A percentile compares a stretch with the other conserved stretches of the same genome.
These are phyloP conservation scores for Cherax quadricarinatus DNA, from an alignment of 1,140 invertebrate genomes.

Conservation along the genomic window DNA sequence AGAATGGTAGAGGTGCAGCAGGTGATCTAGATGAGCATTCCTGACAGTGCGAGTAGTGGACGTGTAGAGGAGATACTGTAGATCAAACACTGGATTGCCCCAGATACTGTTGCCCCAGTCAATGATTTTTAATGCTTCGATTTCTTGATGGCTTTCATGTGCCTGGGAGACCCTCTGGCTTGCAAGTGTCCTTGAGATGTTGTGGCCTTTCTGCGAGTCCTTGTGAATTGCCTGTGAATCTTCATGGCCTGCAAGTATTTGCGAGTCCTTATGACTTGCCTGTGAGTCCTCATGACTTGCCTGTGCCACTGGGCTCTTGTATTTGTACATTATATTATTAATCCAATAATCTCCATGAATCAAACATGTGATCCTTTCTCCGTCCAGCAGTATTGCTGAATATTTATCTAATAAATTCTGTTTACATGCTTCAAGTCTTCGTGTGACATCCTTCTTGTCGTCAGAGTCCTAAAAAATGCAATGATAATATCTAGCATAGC, in stretches of 20 bases:
- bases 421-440: background rate
- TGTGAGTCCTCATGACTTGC: too few relatives aligned
- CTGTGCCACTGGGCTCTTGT: background rate
- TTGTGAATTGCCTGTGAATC: background rate
- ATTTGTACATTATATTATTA: constrained; percentile 40
- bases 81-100: constrained; percentile 28
- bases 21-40: constrained; percentile 29
- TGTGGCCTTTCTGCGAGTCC: background rate
- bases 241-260: too few relatives aligned
- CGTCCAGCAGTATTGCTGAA: background rate
- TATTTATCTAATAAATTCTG: background rate
- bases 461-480: background rate
- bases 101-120: constrained; percentile 42
- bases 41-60: constrained; percentile 19
- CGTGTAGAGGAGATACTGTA: constrained; percentile 41
- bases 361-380: background rate
- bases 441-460: background rate
- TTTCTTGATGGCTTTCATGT: background rate
- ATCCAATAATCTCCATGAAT: constrained; percentile 46
- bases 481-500: background rate
- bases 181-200: too few relatives aligned
- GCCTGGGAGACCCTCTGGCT: background rate
- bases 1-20: constrained; percentile 30
- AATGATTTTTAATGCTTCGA: constrained; percentile 23
- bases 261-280: too few relatives aligned